Conservation (phyloP, 2,113 vertebrate species). For the Isichthys henryi region DNA sequence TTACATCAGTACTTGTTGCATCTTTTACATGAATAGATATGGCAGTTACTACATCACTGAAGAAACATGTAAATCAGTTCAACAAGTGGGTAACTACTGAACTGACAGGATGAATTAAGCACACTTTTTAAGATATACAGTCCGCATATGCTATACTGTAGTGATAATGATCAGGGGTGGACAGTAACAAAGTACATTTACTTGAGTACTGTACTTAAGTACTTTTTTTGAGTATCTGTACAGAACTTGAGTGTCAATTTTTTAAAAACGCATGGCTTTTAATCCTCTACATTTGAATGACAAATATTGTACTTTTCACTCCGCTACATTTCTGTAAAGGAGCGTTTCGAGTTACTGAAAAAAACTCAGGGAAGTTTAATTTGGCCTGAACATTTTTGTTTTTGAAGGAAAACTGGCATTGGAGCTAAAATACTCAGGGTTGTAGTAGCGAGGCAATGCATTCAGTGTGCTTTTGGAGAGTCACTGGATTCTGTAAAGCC, state of each 20-base stretch:
- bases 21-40: neutral
- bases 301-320: neutral
- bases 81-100: neutral
- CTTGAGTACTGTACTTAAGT: neutral
- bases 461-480: neutral
- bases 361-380: too few species aligned
- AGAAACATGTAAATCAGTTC: neutral
- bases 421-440: too few species aligned
- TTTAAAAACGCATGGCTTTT: neutral
- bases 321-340: neutral
- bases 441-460: neutral
- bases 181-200: neutral
- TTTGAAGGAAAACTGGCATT: too few species aligned
- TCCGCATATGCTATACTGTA: neutral
- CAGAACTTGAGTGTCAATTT: neutral
- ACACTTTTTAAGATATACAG: neutral
- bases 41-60: neutral
- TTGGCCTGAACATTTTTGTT: too few species aligned
- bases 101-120: neutral
- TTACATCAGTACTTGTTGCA: neutral
- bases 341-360: too few species aligned
- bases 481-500: neutral
- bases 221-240: neutral
- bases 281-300: neutral
- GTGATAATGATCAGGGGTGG: too few species aligned